Conservation (phyloP, 2,797 vertebrate genomes). For the Meriones psammophilus region DNA sequence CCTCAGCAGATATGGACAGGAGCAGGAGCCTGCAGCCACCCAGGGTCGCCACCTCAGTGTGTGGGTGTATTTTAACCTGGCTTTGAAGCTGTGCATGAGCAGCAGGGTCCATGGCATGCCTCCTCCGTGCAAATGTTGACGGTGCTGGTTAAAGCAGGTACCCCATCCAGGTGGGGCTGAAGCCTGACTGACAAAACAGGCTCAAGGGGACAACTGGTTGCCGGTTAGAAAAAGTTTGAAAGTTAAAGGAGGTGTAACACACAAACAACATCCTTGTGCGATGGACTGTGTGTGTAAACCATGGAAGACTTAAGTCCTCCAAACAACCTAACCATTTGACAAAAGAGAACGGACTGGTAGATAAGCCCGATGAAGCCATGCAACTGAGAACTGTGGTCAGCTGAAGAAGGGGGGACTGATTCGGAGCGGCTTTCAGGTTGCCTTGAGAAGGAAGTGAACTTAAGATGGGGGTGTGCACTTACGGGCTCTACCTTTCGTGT, state of each 20-base stretch:
- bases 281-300: not conserved
- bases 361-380: not conserved
- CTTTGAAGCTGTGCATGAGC: not conserved
- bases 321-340: not conserved
- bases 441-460: not conserved
- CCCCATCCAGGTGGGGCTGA: not conserved
- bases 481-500: not conserved
- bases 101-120: not conserved
- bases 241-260: not conserved
- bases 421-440: not conserved
- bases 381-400: not conserved
- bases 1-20: not conserved
- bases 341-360: not conserved
- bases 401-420: not conserved
- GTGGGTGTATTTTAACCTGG: not conserved
- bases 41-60: not conserved
- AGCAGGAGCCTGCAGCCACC: not conserved
- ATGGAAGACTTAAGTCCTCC: not conserved
- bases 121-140: not conserved
- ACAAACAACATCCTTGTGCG: not conserved
- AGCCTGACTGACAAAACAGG: not conserved
- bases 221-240: not conserved
- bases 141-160: not conserved
- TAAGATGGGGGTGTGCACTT: not conserved
- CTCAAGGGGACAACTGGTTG: not conserved